A percentile compares a stretch with the other conserved stretches of the same genome.
Conservation (phyloP, 2,888 invertebrate genomes). For the Conomelus anceps region DNA sequence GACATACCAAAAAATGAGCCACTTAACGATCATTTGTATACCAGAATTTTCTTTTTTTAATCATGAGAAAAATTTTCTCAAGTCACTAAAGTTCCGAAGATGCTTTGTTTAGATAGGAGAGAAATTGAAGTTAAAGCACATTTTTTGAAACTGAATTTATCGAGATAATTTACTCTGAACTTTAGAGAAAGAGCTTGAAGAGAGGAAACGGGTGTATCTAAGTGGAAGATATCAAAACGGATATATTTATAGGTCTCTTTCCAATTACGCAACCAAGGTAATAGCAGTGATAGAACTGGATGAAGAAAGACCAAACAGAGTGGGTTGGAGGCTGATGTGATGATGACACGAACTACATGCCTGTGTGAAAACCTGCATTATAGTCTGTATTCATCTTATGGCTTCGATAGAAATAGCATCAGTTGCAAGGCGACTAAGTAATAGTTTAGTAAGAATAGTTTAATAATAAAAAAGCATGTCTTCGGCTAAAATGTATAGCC, state of each 20-base stretch:
- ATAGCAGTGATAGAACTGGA: neutral
- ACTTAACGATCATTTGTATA: too few relatives aligned
- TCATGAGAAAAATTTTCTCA: neutral
- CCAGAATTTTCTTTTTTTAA: too few relatives aligned
- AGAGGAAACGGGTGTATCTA: neutral
- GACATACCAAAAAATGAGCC: too few relatives aligned
- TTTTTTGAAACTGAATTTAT: neutral
- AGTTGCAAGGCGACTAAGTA: neutral
- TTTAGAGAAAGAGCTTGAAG: neutral
- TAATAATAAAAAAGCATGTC: neutral
- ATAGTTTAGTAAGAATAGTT: neutral
- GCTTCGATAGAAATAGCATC: neutral
- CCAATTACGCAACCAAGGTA: neutral
- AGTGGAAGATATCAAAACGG: neutral
- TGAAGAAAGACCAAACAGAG: neutral
- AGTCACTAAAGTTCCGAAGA: neutral
- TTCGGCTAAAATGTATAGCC: neutral
- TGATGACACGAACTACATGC: neutral
- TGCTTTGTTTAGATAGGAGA: neutral
- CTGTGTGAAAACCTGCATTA: neutral
- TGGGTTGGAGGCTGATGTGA: neutral
- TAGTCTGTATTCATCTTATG: neutral
- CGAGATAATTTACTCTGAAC: neutral
- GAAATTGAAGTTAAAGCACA: neutral
- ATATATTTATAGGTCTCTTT: neutral